Evolutionary conservation across 2,888 invertebrate genomes (phyloP).

Genomic region (Ophion costatus): DNA sequence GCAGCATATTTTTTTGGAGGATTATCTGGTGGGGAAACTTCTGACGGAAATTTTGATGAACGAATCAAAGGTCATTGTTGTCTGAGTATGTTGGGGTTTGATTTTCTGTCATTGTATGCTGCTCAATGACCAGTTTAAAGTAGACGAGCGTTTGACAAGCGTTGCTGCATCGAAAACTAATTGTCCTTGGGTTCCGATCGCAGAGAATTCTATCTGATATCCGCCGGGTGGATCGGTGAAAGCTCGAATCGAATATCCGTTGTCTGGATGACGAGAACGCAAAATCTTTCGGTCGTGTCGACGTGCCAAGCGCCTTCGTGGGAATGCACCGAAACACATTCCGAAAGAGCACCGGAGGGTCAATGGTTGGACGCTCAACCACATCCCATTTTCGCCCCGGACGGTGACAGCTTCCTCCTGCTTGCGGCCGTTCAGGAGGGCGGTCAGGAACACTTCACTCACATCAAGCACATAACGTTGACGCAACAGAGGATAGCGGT

Average conservation of each 20-base stretch:
- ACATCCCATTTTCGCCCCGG: slow-evolving; percentile 92
- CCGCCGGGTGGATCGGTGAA: slow-evolving; percentile 94
- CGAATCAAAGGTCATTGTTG: neutral
- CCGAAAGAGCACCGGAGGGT: slow-evolving; percentile 92
- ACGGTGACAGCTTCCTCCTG: slow-evolving; percentile 93
- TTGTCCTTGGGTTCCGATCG: neutral
- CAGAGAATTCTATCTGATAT: slow-evolving; percentile 96
- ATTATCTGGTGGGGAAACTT: neutral
- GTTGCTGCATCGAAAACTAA: neutral
- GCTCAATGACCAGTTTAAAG: neutral
- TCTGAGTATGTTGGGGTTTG: neutral
- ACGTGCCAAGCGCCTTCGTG: slow-evolving; percentile 93
- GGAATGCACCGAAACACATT: slow-evolving; percentile 94
- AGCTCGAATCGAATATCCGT: slow-evolving; percentile 92
- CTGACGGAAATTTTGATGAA: neutral
- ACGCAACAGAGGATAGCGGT: slow-evolving; percentile 93
- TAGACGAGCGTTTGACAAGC: neutral
- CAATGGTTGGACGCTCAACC: slow-evolving; percentile 94
- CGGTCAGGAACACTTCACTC: slow-evolving; percentile 92
- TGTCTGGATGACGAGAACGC: slow-evolving; percentile 97
- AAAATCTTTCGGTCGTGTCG: slow-evolving; percentile 95
- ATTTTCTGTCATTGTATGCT: neutral
- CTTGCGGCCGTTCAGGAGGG: slow-evolving; percentile 94
- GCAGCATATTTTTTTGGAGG: neutral
- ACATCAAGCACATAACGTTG: slow-evolving; percentile 94